These are phyloP conservation scores for Mizuhopecten yessoensis DNA, from an alignment of 1,140 invertebrate genomes.

Conservation along the genomic window DNA sequence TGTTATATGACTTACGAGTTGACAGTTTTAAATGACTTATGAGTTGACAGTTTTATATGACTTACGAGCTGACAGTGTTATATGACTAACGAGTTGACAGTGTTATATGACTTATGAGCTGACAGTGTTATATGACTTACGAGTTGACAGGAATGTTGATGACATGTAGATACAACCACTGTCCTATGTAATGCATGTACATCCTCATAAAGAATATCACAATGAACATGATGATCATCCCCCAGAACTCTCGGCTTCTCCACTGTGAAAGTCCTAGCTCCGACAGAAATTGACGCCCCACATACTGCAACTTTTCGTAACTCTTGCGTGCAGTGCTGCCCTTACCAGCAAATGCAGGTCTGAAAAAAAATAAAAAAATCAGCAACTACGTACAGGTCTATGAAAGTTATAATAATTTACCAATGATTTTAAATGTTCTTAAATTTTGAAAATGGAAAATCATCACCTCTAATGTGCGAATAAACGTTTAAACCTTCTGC, in stretches of 20 bases:
- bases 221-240: conserved; percentile 80
- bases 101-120: too few relatives aligned
- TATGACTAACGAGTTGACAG: too few relatives aligned
- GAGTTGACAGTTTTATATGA: too few relatives aligned
- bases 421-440: too few relatives aligned
- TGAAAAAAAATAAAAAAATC: conserved; percentile 57
- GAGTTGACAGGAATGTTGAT: conserved; percentile 81
- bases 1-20: too few relatives aligned
- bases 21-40: too few relatives aligned
- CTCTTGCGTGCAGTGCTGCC: conserved; percentile 70
- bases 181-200: conserved; percentile 78
- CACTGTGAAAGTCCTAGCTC: conserved; percentile 81
- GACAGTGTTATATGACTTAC: conserved; percentile 77
- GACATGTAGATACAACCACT: conserved; percentile 79
- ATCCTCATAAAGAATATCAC: conserved; percentile 78
- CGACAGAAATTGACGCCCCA: conserved; percentile 78
- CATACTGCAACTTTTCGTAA: conserved; percentile 77
- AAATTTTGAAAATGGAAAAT: too few relatives aligned
- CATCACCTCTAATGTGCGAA: too few relatives aligned
- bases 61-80: too few relatives aligned
- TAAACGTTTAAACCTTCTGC: too few relatives aligned
- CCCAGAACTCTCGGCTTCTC: conserved; percentile 81
- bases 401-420: too few relatives aligned
- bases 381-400: too few relatives aligned
- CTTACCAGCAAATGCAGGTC: conserved; percentile 74